Evolutionary conservation across 2,888 invertebrate genomes (phyloP).

Genomic region (Pecten maximus): DNA sequence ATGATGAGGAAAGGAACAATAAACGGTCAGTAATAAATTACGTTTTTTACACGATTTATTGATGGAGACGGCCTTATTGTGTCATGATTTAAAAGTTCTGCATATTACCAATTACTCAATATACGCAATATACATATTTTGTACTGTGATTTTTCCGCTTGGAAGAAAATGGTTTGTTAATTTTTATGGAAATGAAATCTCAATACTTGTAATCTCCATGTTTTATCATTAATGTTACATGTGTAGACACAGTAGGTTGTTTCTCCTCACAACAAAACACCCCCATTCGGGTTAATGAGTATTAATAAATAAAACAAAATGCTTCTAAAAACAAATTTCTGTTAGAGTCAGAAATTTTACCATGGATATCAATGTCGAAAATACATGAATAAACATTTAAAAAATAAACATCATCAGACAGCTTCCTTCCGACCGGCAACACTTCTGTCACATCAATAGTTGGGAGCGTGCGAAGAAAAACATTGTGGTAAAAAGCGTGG

Average conservation of each 20-base stretch:
- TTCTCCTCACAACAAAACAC: slow-evolving; percentile 11
- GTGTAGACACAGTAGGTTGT: background rate
- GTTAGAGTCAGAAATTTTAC: slow-evolving; percentile 27
- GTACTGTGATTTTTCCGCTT: too few species aligned
- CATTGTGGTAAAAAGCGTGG: background rate
- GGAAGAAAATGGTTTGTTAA: background rate
- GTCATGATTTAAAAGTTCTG: too few species aligned
- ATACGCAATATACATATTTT: too few species aligned
- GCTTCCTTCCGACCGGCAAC: background rate
- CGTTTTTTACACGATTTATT: too few species aligned
- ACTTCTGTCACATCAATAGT: background rate
- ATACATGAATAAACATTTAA: slow-evolving; percentile 29
- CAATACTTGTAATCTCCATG: too few species aligned
- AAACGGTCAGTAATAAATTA: too few species aligned
- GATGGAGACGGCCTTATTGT: too few species aligned
- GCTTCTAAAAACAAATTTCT: background rate
- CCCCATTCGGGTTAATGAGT: background rate
- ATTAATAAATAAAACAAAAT: slow-evolving; percentile 36
- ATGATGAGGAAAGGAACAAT: too few species aligned
- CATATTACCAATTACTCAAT: too few species aligned
- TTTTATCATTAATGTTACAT: background rate
- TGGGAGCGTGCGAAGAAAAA: slow-evolving; percentile 28
- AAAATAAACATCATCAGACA: slow-evolving; percentile 24
- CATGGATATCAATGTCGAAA: slow-evolving; percentile 37
- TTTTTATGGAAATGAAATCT: background rate